Evolutionary conservation across 2,113 vertebrate genomes (phyloP), one percentile per base, ranked within the genome.

Genomic region (Climacteris rufus): DNA sequence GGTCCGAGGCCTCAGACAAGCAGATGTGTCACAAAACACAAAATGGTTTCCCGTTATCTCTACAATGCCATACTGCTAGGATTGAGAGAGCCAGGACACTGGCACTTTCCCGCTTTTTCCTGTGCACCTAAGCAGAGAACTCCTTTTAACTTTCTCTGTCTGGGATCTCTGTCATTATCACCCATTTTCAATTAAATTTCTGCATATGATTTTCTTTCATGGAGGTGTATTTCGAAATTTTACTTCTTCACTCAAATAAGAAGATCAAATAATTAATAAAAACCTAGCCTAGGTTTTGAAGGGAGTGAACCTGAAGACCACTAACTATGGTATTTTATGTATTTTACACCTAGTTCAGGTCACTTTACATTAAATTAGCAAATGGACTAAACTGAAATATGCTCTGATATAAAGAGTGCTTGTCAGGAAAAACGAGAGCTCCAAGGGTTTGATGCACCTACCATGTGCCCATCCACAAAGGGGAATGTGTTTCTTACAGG

Each of bases 401-500:
- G 93, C 89, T 94, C 87, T 87, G 64, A 91, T 94, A 80, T 85
- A 95, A 75, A 93, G 70, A 75, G 64, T 33, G 94, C 64, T 93
- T 96, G 61, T 94, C 63, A 86, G 68, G 82, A 83, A 78, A 96
- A 93, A 66, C 1, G 28, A 71, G 88, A 83, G 78, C 59, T 90
- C 61, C 61, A 20, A 64, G 90, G 60, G 70, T 93, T 90, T 74
- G 93, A 91, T 94, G 93, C 90, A 92, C 97, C 94, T 95, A 96
- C 89, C 92, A 72, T 57, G 81, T 21, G 8, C 79, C 50, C 92
- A 85, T 95, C 96, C 92, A 97, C 95, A 94, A 96, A 97, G 95
- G 90, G 72, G 92, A 97, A 92, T 90, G 92, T 98, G 94, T 98
- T 97, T 88, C 97, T 94, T 87, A 95, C 8, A 23, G 88, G 92